Evolutionary conservation across 1,140 invertebrate species (phyloP), one percentile per base, ranked within the genome.

Genomic region (Triops cancriformis): DNA sequence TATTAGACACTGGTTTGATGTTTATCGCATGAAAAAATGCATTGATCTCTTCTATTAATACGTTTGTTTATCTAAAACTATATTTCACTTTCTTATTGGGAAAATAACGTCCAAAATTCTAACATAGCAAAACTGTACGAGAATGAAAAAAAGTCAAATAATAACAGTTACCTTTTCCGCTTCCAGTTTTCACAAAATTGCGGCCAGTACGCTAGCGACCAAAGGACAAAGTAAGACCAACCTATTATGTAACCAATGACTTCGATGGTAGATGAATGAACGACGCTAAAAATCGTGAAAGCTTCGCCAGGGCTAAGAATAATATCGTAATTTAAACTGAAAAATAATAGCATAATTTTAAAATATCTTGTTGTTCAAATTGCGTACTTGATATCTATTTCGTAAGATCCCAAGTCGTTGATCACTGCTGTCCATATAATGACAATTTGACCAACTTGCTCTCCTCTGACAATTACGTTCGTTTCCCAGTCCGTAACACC

Each of bases 131-230:
- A n/a, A n/a, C n/a, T n/a, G n/a, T n/a, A n/a, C n/a, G n/a, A n/a
- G n/a, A n/a, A n/a, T n/a, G n/a, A n/a, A n/a, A 37, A 37, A 37
- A 4, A 37, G 7, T 37, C 2, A 37, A 37, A 37, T 37, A 37
- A 37, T 7, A 37, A 37, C 7, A 37, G 64, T 80, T 82, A 92
- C 91, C 91, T 98, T 88, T 97, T 97, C 43, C 97, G 87, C 80
- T 88, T 90, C 83, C 89, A 99, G 86, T 99, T 99, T 78, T 89
- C 89, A 82, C 90, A 91, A n/a, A 96, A 92, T 86, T 99, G 98
- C 5, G 98, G 97, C 88, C 99, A 99, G 85, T 99, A 99, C 1
- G 97, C 99, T 10, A 99, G 86, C 1, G 96, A 98, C 98, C 98
- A 99, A 14, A 96, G 96, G 45, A 91, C 88, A 86, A 99, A 99